Base-by-base conservation (phyloP, 2,888 invertebrate genomes). In the Buathra laborator region DNA sequence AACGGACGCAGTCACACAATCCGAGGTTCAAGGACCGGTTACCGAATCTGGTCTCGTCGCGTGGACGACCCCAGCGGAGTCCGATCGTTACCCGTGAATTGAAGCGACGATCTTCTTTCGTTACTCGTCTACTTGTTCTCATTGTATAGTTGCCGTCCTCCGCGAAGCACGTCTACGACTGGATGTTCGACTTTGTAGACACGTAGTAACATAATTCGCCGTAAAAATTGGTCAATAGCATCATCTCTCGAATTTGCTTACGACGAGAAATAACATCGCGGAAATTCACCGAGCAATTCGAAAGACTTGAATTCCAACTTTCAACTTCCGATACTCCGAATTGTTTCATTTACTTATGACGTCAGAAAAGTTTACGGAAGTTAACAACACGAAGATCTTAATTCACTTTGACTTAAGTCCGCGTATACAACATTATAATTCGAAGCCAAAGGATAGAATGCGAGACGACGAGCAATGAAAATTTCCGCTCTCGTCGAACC, bases 11-110 rank as follows among this genome's bases (percentile, higher is more conserved):
- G 71, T 80, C 84, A 32, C 64, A 80, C 75, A 80, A 83, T 78
- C 56, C 64, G 64, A 76, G 76, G 84, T 84, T 84, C 84, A 80
- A 84, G 80, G 84, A 84, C 84, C 84, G 84, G 76, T 84, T 84
- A 80, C 84, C 84, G 76, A 84, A 84, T 84, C 76, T 43, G 72
- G 72, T 59, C 80, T 66, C 80, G 64, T 75, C 70, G 71, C 66
- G 64, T 70, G 74, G 44, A 48, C 75, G 32, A 75, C 80, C 62
- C 66, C 75, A 59, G 74, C n/a, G n/a, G 16, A 14, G 19, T 71
- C 37, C 10, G 24, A 83, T 79, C 46, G 51, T 48, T 68, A 74
- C 62, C 74, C 62, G 75, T 64, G 68, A 83, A 83, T 83, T 79
- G 75, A 79, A 62, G 79, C 48, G 32, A 72, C 46, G 37, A 44